Evolutionary conservation across 2,888 invertebrate genomes (phyloP).

Genomic region (Nipponacmea schrenckii): DNA sequence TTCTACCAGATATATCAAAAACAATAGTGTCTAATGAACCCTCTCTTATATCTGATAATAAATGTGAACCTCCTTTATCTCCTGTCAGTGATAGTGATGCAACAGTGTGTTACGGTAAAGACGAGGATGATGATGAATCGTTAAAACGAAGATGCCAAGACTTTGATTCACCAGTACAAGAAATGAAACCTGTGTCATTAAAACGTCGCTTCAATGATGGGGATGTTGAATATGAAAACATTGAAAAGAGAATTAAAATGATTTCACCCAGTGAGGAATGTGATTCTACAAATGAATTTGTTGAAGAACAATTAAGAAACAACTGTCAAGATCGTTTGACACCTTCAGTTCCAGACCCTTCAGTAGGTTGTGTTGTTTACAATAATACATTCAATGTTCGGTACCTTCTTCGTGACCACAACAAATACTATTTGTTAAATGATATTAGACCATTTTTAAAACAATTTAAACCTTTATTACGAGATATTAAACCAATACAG

Average conservation of each 20-base stretch:
- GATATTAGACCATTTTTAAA: not conserved
- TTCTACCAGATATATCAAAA: not conserved
- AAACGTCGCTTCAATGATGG: not conserved
- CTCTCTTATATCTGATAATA: not conserved
- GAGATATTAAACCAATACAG: too few species aligned
- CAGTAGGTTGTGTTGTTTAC: not conserved
- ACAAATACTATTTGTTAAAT: not conserved
- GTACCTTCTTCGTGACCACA: not conserved
- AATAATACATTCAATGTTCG: not conserved
- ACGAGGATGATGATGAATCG: not conserved
- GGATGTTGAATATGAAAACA: not conserved
- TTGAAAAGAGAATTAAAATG: not conserved
- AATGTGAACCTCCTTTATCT: not conserved
- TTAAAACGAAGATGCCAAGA: not conserved
- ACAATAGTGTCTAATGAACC: not conserved
- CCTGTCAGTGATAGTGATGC: not conserved
- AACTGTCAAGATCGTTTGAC: not conserved
- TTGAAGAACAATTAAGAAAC: not conserved
- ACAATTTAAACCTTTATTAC: not conserved
- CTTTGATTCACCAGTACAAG: not conserved
- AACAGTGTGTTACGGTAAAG: not conserved
- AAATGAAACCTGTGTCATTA: not conserved
- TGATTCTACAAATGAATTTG: constrained; percentile 3
- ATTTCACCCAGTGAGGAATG: not conserved
- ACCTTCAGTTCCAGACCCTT: not conserved